Evolutionary conservation across 2,888 invertebrate species (phyloP).

Genomic region (Ichneumoninae sp.): DNA sequence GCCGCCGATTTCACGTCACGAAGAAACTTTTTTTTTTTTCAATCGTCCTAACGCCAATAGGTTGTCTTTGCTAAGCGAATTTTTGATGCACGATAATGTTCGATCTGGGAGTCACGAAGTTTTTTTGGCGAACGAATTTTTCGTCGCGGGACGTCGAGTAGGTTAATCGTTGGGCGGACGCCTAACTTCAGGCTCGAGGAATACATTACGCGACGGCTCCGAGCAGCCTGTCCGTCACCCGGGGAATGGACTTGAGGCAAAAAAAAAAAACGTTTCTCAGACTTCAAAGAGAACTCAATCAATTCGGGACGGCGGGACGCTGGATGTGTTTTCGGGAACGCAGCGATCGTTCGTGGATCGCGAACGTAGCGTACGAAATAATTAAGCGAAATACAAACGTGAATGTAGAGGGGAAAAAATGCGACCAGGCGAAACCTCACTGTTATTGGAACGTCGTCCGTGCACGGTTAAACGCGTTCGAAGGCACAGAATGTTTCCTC

Average conservation of each 20-base stretch:
- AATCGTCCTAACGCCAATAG: neutral
- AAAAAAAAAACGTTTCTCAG: neutral
- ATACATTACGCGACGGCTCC: neutral
- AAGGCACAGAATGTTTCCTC: constrained; percentile 44
- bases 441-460: constrained; percentile 49
- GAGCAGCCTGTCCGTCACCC: constrained; percentile 9
- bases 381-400: constrained; percentile 24
- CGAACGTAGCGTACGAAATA: neutral
- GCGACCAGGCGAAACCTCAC: constrained; percentile 30
- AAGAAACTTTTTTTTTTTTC: neutral
- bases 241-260: neutral
- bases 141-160: neutral
- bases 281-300: neutral
- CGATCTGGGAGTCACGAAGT: neutral
- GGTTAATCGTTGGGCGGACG: neutral
- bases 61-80: neutral
- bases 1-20: neutral
- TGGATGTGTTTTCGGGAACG: neutral
- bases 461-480: constrained; percentile 45
- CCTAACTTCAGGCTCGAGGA: neutral
- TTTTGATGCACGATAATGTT: neutral
- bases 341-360: neutral
- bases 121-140: neutral
- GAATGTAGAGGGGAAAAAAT: constrained; percentile 36
- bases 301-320: neutral